Evolutionary conservation across 2,888 invertebrate species (phyloP).

Genomic region (Drosophila vallismaia): DNA sequence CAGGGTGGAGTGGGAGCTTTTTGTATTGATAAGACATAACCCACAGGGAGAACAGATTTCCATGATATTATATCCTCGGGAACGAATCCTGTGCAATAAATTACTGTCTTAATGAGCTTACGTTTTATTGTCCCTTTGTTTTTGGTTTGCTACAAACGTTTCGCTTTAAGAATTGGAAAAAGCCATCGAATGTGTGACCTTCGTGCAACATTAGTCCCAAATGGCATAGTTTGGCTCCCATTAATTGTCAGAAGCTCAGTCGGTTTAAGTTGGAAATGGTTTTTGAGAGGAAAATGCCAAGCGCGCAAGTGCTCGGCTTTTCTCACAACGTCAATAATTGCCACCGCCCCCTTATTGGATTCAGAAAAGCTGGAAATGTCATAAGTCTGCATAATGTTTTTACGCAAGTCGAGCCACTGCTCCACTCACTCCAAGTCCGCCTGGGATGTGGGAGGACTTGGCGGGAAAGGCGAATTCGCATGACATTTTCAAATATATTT

Average conservation of each 20-base stretch:
- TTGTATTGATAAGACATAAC: constrained; percentile 29
- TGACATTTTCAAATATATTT: constrained; percentile 51
- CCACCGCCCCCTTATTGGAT: background rate
- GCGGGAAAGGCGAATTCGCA: constrained; percentile 50
- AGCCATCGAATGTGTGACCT: too few relatives aligned
- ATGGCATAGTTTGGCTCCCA: background rate
- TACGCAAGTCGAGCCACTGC: too few relatives aligned
- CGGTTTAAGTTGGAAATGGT: background rate
- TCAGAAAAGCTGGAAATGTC: constrained; percentile 26
- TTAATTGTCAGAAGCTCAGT: background rate
- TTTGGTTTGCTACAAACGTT: background rate
- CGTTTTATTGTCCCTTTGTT: background rate
- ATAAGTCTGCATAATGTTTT: constrained; percentile 5
- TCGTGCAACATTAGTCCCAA: too few relatives aligned
- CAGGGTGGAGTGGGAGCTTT: constrained; percentile 13
- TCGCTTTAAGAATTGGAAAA: background rate
- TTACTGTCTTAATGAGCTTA: constrained; percentile 13
- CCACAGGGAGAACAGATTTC: background rate
- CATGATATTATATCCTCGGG: background rate
- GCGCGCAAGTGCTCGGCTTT: background rate
- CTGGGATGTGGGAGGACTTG: constrained; percentile 9
- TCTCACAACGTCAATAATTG: constrained; percentile 8
- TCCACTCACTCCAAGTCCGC: background rate
- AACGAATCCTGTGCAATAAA: constrained; percentile 4
- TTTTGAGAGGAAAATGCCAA: constrained; percentile 22